A percentile compares a stretch with the other conserved stretches of the same genome.
These are phyloP conservation scores for Eristalinus aeneus DNA, from an alignment of 2,888 invertebrate genomes.

Conservation along the genomic window DNA sequence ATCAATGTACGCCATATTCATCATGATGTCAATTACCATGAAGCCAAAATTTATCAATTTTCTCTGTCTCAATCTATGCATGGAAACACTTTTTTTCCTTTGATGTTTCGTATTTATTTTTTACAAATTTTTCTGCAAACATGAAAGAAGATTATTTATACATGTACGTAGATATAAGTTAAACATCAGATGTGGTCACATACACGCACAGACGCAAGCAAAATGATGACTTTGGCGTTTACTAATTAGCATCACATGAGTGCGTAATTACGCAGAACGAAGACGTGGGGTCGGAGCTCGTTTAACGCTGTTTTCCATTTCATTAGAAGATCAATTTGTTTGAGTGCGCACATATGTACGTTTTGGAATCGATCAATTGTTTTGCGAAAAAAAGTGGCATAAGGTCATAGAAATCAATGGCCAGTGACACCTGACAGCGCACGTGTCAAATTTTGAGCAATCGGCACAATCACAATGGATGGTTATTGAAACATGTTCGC, in stretches of 20 bases:
- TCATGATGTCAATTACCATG: conserved; percentile 58
- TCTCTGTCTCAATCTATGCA: conserved; percentile 1
- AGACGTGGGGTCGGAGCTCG: not conserved
- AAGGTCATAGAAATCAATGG: not conserved
- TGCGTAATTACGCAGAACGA: not conserved
- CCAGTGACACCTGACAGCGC: not conserved
- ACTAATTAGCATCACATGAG: conserved; percentile 1
- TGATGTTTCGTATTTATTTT: not conserved
- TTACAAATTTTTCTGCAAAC: not conserved
- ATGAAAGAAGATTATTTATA: not conserved
- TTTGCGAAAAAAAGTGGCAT: not conserved
- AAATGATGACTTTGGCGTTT: not conserved
- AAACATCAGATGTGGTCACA: not conserved
- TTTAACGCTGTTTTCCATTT: conserved; percentile 13
- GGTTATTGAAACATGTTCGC: not conserved
- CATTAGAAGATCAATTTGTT: conserved; percentile 4
- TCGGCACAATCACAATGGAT: not conserved
- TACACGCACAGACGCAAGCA: not conserved
- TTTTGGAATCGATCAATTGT: not conserved
- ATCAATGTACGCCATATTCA: conserved; percentile 13
- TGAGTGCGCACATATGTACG: conserved; percentile 3
- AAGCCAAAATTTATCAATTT: conserved; percentile 48
- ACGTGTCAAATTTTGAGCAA: not conserved
- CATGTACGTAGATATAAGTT: not conserved
- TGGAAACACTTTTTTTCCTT: not conserved